Evolutionary conservation across 2,888 invertebrate genomes (phyloP), one percentile per base, ranked within the genome.

Genomic region (Apamea crenata): DNA sequence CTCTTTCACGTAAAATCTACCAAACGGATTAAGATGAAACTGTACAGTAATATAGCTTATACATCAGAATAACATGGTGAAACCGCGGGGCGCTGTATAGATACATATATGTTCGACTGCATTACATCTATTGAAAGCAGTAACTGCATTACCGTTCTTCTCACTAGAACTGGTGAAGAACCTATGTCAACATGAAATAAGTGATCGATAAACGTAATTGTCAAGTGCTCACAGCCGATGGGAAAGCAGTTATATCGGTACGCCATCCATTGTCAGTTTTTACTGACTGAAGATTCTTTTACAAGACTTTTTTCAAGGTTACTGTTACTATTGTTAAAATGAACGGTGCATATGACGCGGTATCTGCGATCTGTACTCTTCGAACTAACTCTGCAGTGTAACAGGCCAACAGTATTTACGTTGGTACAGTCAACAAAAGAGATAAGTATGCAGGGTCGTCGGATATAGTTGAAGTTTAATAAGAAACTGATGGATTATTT

Each of bases 321-420:
- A 78, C 84, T 74, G 73, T 77, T 83, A 25, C 67, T 72, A 82
- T 82, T 86, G 86, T 86, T 69, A 36, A 65, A 77, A 63, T 47
- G 78, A 83, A 83, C 87, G 87, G 83, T 72, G 67, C 56, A 36
- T n/a, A 47, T 61, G 32, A 61, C 32, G 68, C 18, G 56, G 21
- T 73, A 72, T 65, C 81, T 70, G 40, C 32, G 73, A 81, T 69
- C 68, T 74, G 29, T 70, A 61, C 74, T 74, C 71, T 68, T 56
- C 16, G 10, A 29, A 63, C 63, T 56, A 21, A 21, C 8, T 36
- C 12, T n/a, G n/a, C 10, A 61, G 36, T 61, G 18, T n/a, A n/a
- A n/a, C 29, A 67, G 36, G 36, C 32, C 16, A 36, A 56, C 29
- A 29, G 44, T 71, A 79, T 71, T 83, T 63, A 63, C 36, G 10